These are phyloP conservation scores for Salvelinus fontinalis DNA, from an alignment of 2,113 vertebrate genomes.

Conservation along the genomic window DNA sequence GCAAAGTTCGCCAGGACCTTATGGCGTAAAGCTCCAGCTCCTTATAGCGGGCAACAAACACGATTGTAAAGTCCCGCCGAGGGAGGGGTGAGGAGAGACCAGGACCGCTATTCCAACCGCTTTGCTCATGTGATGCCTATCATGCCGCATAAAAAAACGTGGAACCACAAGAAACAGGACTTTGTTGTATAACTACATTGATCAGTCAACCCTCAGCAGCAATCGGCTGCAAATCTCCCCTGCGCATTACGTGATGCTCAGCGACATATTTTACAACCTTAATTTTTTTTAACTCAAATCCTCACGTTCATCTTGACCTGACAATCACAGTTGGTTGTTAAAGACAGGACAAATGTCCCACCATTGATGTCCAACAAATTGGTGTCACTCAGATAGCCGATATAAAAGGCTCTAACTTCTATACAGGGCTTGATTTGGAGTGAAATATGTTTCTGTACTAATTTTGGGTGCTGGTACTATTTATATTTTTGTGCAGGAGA, in stretches of 20 bases:
- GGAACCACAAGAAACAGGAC: constrained; percentile 45
- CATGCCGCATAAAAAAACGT: constrained; percentile 51
- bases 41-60: neutral
- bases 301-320: neutral
- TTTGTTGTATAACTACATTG: constrained; percentile 63
- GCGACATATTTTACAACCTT: neutral
- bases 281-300: no score
- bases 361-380: no score
- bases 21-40: neutral
- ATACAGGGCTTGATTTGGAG: no score
- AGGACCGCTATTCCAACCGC: constrained; percentile 10
- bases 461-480: no score
- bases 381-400: no score
- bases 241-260: neutral
- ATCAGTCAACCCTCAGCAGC: constrained; percentile 18
- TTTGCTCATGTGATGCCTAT: constrained; percentile 37
- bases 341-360: neutral
- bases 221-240: neutral
- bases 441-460: no score
- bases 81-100: neutral
- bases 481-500: no score
- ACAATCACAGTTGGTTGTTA: neutral
- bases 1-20: constrained; percentile 11
- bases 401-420: no score
- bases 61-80: neutral